These are phyloP conservation scores for Mobula birostris DNA, from an alignment of 2,113 vertebrate genomes.

Conservation along the genomic window DNA sequence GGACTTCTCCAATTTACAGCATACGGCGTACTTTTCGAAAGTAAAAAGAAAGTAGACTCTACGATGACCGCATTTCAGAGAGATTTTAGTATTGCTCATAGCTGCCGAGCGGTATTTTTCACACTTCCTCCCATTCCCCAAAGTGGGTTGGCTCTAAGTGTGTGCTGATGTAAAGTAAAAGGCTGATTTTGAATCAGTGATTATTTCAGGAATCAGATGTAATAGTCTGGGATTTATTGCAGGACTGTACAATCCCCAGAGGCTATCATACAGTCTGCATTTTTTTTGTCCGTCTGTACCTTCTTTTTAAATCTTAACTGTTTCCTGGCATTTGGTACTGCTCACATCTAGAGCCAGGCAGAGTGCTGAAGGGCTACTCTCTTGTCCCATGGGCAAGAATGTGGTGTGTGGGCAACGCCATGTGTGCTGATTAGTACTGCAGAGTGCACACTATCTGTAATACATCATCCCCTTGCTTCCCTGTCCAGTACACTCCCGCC, in stretches of 20 bases:
- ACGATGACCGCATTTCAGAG: not conserved
- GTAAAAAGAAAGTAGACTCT: not conserved
- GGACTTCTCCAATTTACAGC: too few species aligned
- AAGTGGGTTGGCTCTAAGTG: not conserved
- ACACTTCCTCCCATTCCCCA: not conserved
- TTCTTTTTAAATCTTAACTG: constrained; percentile 35
- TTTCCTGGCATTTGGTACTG: not conserved
- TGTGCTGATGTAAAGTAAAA: constrained; percentile 9
- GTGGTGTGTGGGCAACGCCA: not conserved
- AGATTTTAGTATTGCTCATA: not conserved
- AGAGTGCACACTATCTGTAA: not conserved
- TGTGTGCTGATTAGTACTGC: not conserved
- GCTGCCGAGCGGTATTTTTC: not conserved
- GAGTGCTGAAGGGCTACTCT: not conserved
- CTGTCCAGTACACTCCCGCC: not conserved
- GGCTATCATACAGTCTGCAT: constrained; percentile 9
- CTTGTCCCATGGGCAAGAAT: not conserved
- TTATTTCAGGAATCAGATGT: constrained; percentile 37
- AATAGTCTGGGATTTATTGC: constrained; percentile 36
- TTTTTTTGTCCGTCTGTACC: constrained; percentile 23
- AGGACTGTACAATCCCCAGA: not conserved
- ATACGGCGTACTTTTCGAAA: not conserved
- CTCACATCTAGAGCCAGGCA: not conserved
- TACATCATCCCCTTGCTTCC: not conserved
- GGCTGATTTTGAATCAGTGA: constrained; percentile 33